Evolutionary conservation across 1,140 invertebrate genomes (phyloP).

Genomic region (Galleria mellonella): DNA sequence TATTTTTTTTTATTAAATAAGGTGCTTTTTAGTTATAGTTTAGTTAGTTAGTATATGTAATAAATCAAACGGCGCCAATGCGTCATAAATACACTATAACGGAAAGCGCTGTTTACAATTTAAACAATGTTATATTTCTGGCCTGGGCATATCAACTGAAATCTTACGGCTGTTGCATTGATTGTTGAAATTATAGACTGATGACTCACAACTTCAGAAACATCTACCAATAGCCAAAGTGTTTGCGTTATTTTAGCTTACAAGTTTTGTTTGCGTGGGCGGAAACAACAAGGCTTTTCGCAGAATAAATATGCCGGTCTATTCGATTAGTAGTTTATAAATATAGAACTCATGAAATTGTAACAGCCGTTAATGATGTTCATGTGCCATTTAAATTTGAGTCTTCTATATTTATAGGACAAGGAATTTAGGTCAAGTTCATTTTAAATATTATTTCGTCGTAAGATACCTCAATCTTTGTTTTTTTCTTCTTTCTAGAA

Average conservation of each 20-base stretch:
- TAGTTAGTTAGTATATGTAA: too few relatives aligned
- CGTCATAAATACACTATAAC: too few relatives aligned
- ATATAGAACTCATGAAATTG: conserved; percentile 35
- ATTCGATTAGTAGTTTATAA: conserved; percentile 39
- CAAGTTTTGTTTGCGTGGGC: conserved; percentile 38
- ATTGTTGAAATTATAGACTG: conserved; percentile 39
- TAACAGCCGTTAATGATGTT: conserved; percentile 7
- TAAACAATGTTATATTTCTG: conserved; percentile 17
- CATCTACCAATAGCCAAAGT: conserved; percentile 27
- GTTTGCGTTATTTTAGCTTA: conserved; percentile 40
- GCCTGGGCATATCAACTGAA: conserved; percentile 15
- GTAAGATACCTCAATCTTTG: not conserved
- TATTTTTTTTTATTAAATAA: too few relatives aligned
- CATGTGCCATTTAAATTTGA: conserved; percentile 12
- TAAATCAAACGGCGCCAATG: not conserved
- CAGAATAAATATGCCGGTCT: conserved; percentile 43
- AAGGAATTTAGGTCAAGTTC: conserved; percentile 35
- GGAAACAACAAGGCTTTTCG: conserved; percentile 60
- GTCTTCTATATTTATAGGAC: conserved; percentile 14
- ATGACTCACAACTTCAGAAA: conserved; percentile 41
- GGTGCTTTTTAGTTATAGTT: too few relatives aligned
- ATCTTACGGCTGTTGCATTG: conserved; percentile 30
- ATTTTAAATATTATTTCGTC: not conserved
- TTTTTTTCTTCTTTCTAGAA: not conserved
- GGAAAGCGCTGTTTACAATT: too few relatives aligned